A percentile compares a stretch with the other conserved stretches of the same genome.
These are phyloP conservation scores for Athene noctua DNA, from an alignment of 2,113 vertebrate genomes.

Conservation along the genomic window DNA sequence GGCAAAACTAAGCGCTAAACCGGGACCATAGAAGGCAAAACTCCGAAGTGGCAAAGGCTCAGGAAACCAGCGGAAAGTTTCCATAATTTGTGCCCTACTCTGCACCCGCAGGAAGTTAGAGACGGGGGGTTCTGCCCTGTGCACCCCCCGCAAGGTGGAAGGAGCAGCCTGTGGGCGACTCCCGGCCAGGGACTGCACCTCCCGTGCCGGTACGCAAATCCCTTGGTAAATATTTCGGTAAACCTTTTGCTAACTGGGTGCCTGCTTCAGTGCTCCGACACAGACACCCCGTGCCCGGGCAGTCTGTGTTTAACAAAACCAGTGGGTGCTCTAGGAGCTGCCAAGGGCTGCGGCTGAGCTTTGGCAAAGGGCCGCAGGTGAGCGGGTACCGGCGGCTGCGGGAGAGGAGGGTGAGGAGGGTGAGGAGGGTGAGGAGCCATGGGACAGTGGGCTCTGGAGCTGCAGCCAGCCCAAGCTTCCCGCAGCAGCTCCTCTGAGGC, in stretches of 20 bases:
- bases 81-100: rapidly evolving
- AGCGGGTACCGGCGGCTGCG: rapidly evolving
- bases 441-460: not conserved
- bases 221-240: rapidly evolving
- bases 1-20: not conserved
- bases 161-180: not conserved
- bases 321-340: not conserved
- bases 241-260: rapidly evolving
- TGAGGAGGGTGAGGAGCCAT: not conserved
- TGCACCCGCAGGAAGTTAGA: not conserved
- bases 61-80: not conserved
- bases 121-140: rapidly evolving
- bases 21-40: not conserved
- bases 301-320: rapidly evolving
- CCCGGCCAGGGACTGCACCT: rapidly evolving
- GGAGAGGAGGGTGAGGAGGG: not conserved
- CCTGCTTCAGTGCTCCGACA: rapidly evolving
- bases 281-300: rapidly evolving
- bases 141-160: not conserved
- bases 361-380: not conserved
- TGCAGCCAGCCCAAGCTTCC: not conserved
- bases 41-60: not conserved
- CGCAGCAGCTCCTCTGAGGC: not conserved
- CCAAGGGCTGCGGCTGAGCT: rapidly evolving
- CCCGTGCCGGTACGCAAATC: rapidly evolving